Evolutionary conservation across 1,140 invertebrate genomes (phyloP), one percentile per base, ranked within the genome.

Genomic region (Drosophila ironensis): DNA sequence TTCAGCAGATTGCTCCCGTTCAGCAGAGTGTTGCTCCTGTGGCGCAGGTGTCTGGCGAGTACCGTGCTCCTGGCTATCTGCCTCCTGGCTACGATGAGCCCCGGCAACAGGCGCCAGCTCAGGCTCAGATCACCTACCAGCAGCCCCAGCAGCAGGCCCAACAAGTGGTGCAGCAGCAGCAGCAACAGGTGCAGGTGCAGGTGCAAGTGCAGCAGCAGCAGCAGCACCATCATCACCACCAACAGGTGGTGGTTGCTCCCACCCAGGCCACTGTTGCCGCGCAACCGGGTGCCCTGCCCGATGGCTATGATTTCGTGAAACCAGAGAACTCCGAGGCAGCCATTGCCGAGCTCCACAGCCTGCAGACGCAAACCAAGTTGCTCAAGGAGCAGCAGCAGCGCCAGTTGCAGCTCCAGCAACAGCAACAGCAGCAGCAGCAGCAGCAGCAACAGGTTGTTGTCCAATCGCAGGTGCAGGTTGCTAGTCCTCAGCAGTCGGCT

Each of bases 261-360:
- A 51, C 66, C 0, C 46, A 52, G 20, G 45, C 66, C 3, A 63
- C 67, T 11, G 25, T 64, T 11, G 42, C n/a, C n/a, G n/a, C 28
- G 6, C 54, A 57, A 38, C 56, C 68, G 14, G 84, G 57, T 1
- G 46, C 46, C 2, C 35, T 88, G 48, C 84, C 84, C 22, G 86
- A 86, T 30, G 84, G 84, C 30, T 88, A 88, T 33, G 84, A 88
- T 20, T 87, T 88, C 22, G 63, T 16, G 16, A 87, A 88, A 17
- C 84, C 84, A 3, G 84, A 86, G 1, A 86, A 82, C 30, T 42
- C 67, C 8, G 86, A 88, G 57, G 84, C 73, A n/a, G 84, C 84
- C 12, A 88, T 87, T 54, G 84, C 84, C 4, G 84, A 87, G 53
- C 57, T 87, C n/a, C 84, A 87, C 42, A 87, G 75, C 17, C 56